Evolutionary conservation across 2,797 vertebrate genomes (phyloP).

Genomic region (Cyprinella venusta): DNA sequence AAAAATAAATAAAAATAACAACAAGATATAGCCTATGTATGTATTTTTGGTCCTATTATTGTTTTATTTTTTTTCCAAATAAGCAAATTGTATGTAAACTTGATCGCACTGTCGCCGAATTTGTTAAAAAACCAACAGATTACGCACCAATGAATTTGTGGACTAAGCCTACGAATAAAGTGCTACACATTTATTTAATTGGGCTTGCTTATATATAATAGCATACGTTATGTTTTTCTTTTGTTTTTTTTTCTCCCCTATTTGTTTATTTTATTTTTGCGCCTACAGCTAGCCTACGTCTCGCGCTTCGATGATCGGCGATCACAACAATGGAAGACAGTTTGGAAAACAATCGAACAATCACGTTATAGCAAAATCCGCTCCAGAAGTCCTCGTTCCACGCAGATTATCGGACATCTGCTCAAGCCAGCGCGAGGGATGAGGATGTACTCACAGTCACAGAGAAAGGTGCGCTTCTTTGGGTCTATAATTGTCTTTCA

Average conservation of each 20-base stretch:
- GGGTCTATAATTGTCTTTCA: neutral
- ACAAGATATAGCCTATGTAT: constrained; percentile 16
- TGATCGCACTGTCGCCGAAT: constrained; percentile 43
- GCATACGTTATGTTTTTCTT: neutral
- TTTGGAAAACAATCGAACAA: constrained; percentile 36
- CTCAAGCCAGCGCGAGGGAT: constrained; percentile 63
- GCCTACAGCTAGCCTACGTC: constrained; percentile 40
- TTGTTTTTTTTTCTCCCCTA: neutral
- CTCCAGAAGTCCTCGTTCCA: constrained; percentile 43
- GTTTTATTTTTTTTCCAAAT: constrained; percentile 33
- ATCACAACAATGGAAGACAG: constrained; percentile 69
- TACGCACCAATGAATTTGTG: constrained; percentile 37
- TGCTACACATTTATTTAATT: constrained; percentile 63
- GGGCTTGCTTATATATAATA: constrained; percentile 42
- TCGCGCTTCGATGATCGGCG: constrained; percentile 40
- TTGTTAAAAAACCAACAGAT: constrained; percentile 50
- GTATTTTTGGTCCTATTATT: constrained; percentile 63
- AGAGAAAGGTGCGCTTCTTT: constrained; percentile 55
- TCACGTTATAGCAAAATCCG: constrained; percentile 45
- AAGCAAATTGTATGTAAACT: constrained; percentile 66
- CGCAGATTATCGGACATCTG: constrained; percentile 54
- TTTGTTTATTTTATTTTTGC: constrained; percentile 19
- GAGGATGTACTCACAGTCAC: constrained; percentile 54
- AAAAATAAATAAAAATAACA: neutral
- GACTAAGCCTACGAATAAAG: constrained; percentile 70